Evolutionary conservation across 2,888 invertebrate genomes (phyloP).

Genomic region (Platycheirus albimanus): DNA sequence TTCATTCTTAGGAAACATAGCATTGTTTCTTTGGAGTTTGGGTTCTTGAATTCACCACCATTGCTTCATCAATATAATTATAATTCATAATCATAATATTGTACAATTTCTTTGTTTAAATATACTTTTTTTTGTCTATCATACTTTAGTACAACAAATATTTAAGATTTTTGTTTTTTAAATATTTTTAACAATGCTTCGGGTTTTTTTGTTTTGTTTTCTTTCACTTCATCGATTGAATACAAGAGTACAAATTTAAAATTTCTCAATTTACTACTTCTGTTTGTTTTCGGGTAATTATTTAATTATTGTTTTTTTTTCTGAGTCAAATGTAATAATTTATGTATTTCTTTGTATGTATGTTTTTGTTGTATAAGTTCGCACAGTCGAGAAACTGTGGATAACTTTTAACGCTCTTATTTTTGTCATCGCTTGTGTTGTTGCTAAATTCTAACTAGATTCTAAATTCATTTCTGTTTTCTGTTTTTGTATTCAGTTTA

Average conservation of each 20-base stretch:
- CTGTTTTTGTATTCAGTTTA: constrained; percentile 11
- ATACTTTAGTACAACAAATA: constrained; percentile 56
- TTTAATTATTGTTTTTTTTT: constrained; percentile 5
- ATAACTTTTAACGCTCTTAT: constrained; percentile 7
- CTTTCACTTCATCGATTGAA: constrained; percentile 62
- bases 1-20: constrained; percentile 68
- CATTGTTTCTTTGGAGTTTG: constrained; percentile 74
- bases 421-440: constrained; percentile 44
- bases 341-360: constrained; percentile 6
- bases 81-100: constrained; percentile 53
- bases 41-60: constrained; percentile 60
- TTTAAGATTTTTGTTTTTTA: constrained; percentile 37
- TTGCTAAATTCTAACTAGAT: constrained; percentile 63
- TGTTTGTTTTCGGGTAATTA: constrained; percentile 30
- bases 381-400: constrained; percentile 35
- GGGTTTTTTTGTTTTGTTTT: constrained; percentile 21
- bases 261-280: constrained; percentile 56
- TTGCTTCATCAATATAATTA: constrained; percentile 51
- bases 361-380: constrained; percentile 60
- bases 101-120: constrained; percentile 59
- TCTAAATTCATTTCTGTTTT: constrained; percentile 15
- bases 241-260: constrained; percentile 72
- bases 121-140: constrained; percentile 53
- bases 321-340: constrained; percentile 29
- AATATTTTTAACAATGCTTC: constrained; percentile 48